A percentile compares a stretch with the other conserved stretches of the same genome.
Evolutionary conservation across 2,888 invertebrate genomes (phyloP).

Genomic region (Athalia cordata): DNA sequence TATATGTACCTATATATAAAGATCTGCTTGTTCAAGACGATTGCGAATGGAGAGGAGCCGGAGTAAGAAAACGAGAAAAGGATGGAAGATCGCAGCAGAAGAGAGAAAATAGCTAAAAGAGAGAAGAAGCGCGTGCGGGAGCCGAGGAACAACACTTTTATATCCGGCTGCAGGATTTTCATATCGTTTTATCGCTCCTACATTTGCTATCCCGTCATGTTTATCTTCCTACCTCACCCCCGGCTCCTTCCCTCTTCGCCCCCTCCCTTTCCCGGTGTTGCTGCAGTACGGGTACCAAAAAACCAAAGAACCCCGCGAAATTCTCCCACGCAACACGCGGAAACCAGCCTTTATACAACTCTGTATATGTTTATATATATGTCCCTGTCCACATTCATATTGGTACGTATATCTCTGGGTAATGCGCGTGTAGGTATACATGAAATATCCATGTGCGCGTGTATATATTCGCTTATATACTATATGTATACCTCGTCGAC

Average conservation of each 20-base stretch:
- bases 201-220: constrained; percentile 61
- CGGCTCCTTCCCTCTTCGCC: constrained; percentile 32
- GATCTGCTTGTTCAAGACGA: constrained; percentile 19
- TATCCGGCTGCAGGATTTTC: constrained; percentile 60
- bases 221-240: constrained; percentile 55
- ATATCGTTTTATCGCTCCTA: constrained; percentile 62
- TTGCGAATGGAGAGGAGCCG: constrained; percentile 29
- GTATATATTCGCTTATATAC: constrained; percentile 5
- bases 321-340: constrained; percentile 7
- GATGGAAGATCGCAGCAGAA: background rate
- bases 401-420: background rate
- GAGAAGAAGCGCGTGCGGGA: constrained; percentile 47
- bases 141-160: constrained; percentile 59
- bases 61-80: background rate
- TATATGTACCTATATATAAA: background rate
- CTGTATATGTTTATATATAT: constrained; percentile 1
- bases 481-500: constrained; percentile 21
- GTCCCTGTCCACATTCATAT: too few relatives aligned
- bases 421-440: background rate
- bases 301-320: constrained; percentile 16
- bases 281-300: constrained; percentile 42
- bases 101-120: constrained; percentile 30
- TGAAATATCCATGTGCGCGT: background rate
- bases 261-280: constrained; percentile 20
- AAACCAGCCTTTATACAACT: constrained; percentile 15